Percentiles rank a stretch among this genome's conserved stretches.
Evolutionary conservation across 2,797 vertebrate species (phyloP).

Genomic region (Mionectes olivaceus): DNA sequence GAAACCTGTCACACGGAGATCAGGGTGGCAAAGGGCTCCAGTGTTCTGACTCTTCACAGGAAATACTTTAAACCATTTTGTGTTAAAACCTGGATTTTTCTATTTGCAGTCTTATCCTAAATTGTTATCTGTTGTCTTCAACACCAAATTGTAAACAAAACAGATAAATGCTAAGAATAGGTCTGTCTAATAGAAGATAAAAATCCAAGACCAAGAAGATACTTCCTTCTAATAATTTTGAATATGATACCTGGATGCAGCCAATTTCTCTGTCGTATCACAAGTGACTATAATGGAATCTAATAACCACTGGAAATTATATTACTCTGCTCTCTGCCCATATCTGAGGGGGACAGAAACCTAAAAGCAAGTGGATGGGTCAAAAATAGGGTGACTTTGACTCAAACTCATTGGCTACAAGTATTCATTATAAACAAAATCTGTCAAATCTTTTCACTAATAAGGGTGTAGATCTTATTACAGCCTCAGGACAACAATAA

Average conservation of each 20-base stretch:
- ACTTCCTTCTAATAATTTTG: slow-evolving; percentile 46
- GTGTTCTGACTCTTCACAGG: not conserved
- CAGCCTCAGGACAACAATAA: slow-evolving; percentile 81
- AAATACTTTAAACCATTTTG: not conserved
- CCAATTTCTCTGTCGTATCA: slow-evolving; percentile 30
- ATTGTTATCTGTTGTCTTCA: not conserved
- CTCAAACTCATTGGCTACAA: slow-evolving; percentile 68
- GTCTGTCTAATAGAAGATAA: not conserved
- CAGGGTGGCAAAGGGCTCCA: slow-evolving; percentile 10
- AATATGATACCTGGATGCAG: slow-evolving; percentile 24
- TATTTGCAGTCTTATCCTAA: not conserved
- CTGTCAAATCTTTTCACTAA: slow-evolving; percentile 79
- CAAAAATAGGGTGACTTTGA: slow-evolving; percentile 63
- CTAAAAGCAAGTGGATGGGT: slow-evolving; percentile 62
- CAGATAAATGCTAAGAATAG: not conserved
- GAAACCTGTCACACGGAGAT: not conserved
- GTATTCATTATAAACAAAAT: slow-evolving; percentile 78
- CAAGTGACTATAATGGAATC: slow-evolving; percentile 45
- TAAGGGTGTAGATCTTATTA: slow-evolving; percentile 79
- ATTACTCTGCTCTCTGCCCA: not conserved
- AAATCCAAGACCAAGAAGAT: slow-evolving; percentile 26
- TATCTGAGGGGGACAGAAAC: slow-evolving; percentile 30
- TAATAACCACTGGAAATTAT: slow-evolving; percentile 50
- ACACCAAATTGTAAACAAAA: slow-evolving; percentile 43
- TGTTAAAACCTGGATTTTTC: not conserved